Evolutionary conservation across 64 coral and sea anemone genomes (phyloP), one percentile per base, ranked within the genome.

Genomic region (Dendronephthya gigantea): DNA sequence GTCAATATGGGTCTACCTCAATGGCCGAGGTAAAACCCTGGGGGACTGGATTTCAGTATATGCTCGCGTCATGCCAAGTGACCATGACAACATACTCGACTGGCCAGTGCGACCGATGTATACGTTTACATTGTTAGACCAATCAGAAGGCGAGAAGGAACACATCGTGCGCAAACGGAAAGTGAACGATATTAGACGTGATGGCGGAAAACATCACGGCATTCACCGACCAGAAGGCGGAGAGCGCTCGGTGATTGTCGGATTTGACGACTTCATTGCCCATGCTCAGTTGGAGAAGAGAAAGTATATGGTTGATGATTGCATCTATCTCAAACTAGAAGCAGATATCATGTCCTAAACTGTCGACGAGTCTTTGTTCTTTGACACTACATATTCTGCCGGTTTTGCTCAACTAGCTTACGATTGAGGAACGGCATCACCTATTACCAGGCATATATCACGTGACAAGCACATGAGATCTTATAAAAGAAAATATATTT

Each of bases 71-170:
- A 79, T 79, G 72, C 72, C 72, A 17, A 39, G 72, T 10, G 72
- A 79, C 32, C 72, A 79, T 79, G 72, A 79, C 72, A 34, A 34
- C 19, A 39, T 79, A 34, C 72, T 79, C 72, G 36, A 33, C 72
- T 79, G 72, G 72, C 72, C 72, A 39, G 72, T 79, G 32, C 19
- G 72, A 79, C 72, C 72, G 72, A 79, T 29, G 11, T 79, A 79
- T 19, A 79, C 72, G 32, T 79, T 79, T 79, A 79, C 72, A 33
- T 79, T 79, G 72, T 35, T 79, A 19, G 72, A 79, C 28, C 72
- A 79, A 33, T 79, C 72, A 39, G 72, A 39, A 39, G 37, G 32
- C 72, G 72, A 79, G 37, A 79, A 79, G 32, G 72, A 79, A 19
- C 31, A 79, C 72, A 29, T 79, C 36, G 31, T 35, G 7, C 72